Evolutionary conservation across 2,113 vertebrate species (phyloP), one percentile per base, ranked within the genome.

Genomic region (Athene noctua): DNA sequence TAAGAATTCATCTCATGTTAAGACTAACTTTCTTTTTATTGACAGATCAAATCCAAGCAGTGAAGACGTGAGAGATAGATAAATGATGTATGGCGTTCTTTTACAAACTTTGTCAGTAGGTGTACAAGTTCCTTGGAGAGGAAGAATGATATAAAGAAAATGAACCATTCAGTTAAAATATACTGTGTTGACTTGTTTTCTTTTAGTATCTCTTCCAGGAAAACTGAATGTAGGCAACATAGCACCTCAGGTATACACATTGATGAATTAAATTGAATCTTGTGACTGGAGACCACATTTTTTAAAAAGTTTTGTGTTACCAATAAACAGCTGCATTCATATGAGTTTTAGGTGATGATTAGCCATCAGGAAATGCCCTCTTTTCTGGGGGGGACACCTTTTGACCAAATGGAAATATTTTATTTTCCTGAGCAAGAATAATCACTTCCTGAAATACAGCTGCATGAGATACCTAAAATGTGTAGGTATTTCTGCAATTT

Each of bases 41-140:
- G 90, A 84, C 96, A 98, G 98, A 98, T 98, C 98, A 98, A 95
- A 98, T 98, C 84, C 98, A 98, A 97, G 95, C 97, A 97, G 95
- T 91, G 97, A 98, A 98, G 98, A 98, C 97, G 32, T 98, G 98
- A 98, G 96, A 96, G 97, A 92, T 47, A 96, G 97, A 80, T 97
- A 80, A 71, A 63, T 79, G 66, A 34, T 63, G 40, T 63, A 6
- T 30, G 42, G 42, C 8, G 0, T 86, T 85, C 34, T 86, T 40
- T 79, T 80, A 71, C 66, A 88, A 52, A 94, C 86, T 85, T 67
- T 96, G 58, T 74, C 77, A 96, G 23, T 73, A 79, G 95, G 82
- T 80, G 49, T 82, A 62, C 74, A 49, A 57, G 57, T 66, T 55
- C 81, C 66, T 89, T 93, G 90, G 95, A 80, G 82, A 80, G 70